phyloP scores from a whole-genome alignment of 1,140 invertebrate species.

The Agraylea sexmaculata region DNA sequence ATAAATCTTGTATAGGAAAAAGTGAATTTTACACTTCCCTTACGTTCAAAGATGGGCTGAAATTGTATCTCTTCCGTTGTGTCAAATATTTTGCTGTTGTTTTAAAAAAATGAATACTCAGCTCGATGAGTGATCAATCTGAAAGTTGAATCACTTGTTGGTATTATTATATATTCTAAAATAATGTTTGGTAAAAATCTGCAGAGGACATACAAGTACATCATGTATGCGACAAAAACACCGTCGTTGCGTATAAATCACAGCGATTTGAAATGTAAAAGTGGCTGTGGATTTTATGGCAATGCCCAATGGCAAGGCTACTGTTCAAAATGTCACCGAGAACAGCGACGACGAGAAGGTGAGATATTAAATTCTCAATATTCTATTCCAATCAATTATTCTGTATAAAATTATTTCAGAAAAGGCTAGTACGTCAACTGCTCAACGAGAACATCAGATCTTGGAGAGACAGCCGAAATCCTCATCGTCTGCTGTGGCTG shows the following conservation, averaged over 20 bases:
- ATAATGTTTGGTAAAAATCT: constrained; percentile 38
- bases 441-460: constrained; percentile 16
- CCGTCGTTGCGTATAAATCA: constrained; percentile 67
- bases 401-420: constrained; percentile 8
- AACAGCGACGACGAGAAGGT: constrained; percentile 48
- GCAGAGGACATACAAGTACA: constrained; percentile 39
- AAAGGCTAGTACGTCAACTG: constrained; percentile 10
- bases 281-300: constrained; percentile 92
- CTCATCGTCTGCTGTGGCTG: constrained; percentile 19
- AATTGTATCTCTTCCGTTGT: no score
- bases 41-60: no score
- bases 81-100: no score
- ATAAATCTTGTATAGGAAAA: no score
- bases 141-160: neutral
- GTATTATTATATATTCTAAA: constrained; percentile 15
- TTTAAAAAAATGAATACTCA: no score
- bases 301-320: constrained; percentile 94
- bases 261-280: constrained; percentile 85
- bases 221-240: constrained; percentile 59
- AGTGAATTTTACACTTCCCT: no score
- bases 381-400: neutral
- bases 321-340: constrained; percentile 84
- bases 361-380: neutral
- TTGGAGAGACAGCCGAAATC: constrained; percentile 17
- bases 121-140: no score